Percentiles rank a stretch among this genome's conserved stretches.
Conservation (phyloP, 2,113 vertebrate genomes). For the Myiagra hebetior region DNA sequence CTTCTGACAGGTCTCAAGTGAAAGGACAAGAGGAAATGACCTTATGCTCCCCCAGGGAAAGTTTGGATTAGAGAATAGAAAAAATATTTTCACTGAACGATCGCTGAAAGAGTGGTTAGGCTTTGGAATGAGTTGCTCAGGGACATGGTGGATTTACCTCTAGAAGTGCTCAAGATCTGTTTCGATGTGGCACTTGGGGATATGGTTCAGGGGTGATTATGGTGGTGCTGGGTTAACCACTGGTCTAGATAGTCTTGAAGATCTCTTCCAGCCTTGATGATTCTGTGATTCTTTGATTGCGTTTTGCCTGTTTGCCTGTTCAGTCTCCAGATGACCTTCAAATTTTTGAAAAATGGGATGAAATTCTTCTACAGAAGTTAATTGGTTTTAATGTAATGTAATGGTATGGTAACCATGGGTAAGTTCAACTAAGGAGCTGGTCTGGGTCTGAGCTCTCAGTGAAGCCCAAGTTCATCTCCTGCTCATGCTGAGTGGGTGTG, state of each 20-base stretch:
- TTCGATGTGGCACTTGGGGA: neutral
- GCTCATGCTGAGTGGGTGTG: neutral
- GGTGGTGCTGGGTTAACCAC: neutral
- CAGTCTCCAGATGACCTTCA: neutral
- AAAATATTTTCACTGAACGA: neutral
- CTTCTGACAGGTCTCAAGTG: neutral
- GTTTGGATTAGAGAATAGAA: neutral
- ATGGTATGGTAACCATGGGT: neutral
- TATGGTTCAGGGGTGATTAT: neutral
- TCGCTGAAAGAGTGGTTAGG: neutral
- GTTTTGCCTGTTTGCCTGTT: neutral
- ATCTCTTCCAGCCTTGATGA: neutral
- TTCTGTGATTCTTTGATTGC: neutral
- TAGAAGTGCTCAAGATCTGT: neutral
- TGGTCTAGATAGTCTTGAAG: neutral
- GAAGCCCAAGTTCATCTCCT: neutral
- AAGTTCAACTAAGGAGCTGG: neutral
- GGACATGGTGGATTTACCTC: neutral
- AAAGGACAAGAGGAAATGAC: neutral
- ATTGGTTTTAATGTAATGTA: neutral
- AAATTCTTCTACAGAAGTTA: neutral
- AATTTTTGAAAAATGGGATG: neutral
- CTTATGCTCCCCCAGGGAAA: neutral
- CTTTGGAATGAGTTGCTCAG: neutral
- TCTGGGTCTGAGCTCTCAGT: neutral